These are phyloP conservation scores for Gila orcuttii DNA, from an alignment of 2,113 vertebrate species.

Conservation along the genomic window DNA sequence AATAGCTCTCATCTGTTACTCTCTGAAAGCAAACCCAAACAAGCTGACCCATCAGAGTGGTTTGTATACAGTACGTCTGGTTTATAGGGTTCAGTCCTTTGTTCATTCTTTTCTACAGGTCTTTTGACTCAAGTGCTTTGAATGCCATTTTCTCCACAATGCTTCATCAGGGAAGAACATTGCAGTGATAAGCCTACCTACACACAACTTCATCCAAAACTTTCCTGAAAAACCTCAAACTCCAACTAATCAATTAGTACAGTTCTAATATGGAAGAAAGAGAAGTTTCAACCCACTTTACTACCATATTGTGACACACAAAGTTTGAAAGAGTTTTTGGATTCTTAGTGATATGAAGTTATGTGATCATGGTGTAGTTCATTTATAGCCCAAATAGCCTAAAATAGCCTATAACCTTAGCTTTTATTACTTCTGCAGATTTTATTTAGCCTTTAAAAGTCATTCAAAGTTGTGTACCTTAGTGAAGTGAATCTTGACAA, in stretches of 20 bases:
- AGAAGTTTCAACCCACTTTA: background rate
- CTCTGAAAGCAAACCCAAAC: constrained; percentile 15
- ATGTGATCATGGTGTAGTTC: background rate
- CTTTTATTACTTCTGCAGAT: background rate
- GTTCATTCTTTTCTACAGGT: background rate
- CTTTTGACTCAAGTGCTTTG: background rate
- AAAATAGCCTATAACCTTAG: no score
- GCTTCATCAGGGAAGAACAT: background rate
- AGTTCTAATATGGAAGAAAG: background rate
- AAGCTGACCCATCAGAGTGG: constrained; percentile 8
- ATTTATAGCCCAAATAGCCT: background rate
- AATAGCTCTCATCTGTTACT: constrained; percentile 7
- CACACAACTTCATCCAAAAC: no score
- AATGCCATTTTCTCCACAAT: background rate
- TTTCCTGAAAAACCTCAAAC: no score
- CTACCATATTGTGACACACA: background rate
- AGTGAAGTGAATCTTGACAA: background rate
- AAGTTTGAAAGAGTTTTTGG: background rate
- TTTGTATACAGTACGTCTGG: constrained; percentile 7
- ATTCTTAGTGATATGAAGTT: background rate
- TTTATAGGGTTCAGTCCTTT: constrained; percentile 3
- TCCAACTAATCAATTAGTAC: no score
- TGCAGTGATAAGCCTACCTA: background rate
- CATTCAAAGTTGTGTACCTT: background rate
- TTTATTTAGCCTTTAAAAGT: background rate